A percentile compares a stretch with the other conserved stretches of the same genome.
phyloP scores from a whole-genome alignment of 2,888 invertebrate species.

The Drosophila koepferae region DNA sequence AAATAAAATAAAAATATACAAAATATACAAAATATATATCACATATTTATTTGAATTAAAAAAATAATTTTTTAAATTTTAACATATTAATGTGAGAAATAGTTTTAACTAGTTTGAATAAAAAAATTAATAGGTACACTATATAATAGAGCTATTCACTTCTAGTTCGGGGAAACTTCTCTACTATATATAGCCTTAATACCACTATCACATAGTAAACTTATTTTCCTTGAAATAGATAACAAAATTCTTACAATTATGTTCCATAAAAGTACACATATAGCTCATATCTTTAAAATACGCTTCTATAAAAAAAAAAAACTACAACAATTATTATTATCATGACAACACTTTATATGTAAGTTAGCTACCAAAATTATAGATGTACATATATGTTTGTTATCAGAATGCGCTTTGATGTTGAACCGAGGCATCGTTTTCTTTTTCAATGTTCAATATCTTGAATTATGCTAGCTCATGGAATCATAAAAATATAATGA shows the following conservation, averaged over 20 bases:
- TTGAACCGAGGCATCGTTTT: background rate
- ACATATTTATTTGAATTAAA: no score
- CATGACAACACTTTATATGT: background rate
- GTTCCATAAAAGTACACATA: background rate
- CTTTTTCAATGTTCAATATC: background rate
- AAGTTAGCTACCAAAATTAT: constrained; percentile 10
- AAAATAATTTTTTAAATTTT: no score
- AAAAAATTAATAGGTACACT: no score
- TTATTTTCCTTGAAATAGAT: background rate
- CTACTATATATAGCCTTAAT: background rate
- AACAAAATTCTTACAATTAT: constrained; percentile 3
- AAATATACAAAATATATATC: no score
- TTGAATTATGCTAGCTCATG: background rate
- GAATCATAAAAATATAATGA: background rate
- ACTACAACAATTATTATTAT: background rate
- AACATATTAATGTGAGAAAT: background rate
- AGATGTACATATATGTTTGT: background rate
- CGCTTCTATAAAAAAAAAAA: background rate
- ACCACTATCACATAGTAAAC: background rate
- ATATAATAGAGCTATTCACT: background rate
- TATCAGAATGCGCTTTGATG: constrained; percentile 8
- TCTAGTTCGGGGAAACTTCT: background rate
- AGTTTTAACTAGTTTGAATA: background rate
- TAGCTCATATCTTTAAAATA: constrained; percentile 9
- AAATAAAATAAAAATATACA: no score